Conservation (phyloP, 2,797 vertebrate genomes). For the Molothrus ater region DNA sequence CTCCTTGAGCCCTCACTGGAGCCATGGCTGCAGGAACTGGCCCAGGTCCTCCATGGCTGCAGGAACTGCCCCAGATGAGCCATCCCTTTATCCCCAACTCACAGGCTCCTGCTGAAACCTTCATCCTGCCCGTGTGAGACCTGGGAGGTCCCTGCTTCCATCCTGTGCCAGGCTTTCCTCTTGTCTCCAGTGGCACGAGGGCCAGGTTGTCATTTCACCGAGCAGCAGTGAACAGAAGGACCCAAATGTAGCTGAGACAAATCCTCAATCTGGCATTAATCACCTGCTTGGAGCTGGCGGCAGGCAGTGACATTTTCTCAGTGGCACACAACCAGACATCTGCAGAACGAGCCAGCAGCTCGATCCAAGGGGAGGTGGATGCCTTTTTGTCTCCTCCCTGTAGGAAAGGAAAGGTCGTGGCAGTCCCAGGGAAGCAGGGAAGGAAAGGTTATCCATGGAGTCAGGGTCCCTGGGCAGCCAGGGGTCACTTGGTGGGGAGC, state of each 20-base stretch:
- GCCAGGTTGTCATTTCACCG: conserved; percentile 1
- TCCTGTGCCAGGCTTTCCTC: neutral
- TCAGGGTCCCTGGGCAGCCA: neutral
- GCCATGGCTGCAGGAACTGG: too few relatives aligned
- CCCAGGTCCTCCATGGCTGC: neutral
- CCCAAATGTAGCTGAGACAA: neutral
- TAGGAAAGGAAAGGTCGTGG: conserved; percentile 55
- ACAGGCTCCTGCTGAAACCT: neutral
- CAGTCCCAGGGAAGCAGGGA: conserved; percentile 8
- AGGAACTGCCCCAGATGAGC: neutral
- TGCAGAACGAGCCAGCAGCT: conserved; percentile 45
- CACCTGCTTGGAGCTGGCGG: conserved; percentile 60
- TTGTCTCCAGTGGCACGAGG: neutral
- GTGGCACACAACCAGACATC: conserved; percentile 64
- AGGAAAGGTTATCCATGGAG: conserved; percentile 10
- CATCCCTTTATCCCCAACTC: neutral
- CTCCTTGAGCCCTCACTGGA: accelerated
- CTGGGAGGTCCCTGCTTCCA: neutral
- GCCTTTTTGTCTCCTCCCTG: conserved; percentile 44
- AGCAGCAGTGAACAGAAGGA: conserved; percentile 17
- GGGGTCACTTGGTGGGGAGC: neutral
- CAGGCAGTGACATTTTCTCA: conserved; percentile 63
- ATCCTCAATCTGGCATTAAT: conserved; percentile 57
- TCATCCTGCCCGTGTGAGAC: accelerated
- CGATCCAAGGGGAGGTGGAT: neutral